Evolutionary conservation across 2,888 invertebrate genomes (phyloP).

Genomic region (Cantharis nigra): DNA sequence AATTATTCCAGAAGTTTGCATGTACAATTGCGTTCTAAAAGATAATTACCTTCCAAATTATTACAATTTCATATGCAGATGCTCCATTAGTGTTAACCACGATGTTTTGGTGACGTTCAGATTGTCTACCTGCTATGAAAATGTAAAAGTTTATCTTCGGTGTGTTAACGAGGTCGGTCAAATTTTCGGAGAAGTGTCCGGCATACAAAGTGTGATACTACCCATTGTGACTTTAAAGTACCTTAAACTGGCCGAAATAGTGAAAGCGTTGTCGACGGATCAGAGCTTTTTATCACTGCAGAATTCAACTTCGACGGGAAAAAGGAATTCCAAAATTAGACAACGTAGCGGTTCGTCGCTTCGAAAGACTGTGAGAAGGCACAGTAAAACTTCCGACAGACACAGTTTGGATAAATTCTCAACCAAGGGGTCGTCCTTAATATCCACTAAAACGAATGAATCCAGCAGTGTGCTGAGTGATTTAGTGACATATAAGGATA

Average conservation of each 20-base stretch:
- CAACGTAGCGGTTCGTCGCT: background rate
- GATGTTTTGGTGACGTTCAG: slow-evolving; percentile 33
- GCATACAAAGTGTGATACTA: slow-evolving; percentile 30
- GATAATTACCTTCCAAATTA: slow-evolving; percentile 37
- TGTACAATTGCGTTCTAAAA: slow-evolving; percentile 10
- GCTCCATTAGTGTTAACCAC: slow-evolving; percentile 31
- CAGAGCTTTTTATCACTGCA: background rate
- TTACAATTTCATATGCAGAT: slow-evolving; percentile 33
- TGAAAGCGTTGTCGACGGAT: background rate
- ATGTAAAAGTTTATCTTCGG: slow-evolving; percentile 32
- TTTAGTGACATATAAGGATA: slow-evolving; percentile 1
- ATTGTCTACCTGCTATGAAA: slow-evolving; percentile 28
- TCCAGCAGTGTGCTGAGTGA: background rate
- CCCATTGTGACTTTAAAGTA: slow-evolving; percentile 25
- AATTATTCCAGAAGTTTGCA: slow-evolving; percentile 27
- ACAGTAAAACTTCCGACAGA: background rate
- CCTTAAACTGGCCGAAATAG: background rate
- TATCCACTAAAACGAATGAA: background rate
- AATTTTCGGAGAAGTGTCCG: slow-evolving; percentile 30
- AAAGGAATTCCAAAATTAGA: background rate
- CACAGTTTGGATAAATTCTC: background rate
- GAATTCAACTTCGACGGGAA: background rate
- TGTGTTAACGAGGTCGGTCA: slow-evolving; percentile 28
- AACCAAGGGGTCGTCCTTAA: background rate
- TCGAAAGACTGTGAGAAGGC: background rate